Conservation (phyloP, 2,113 vertebrate genomes). For the Centropus bengalensis region DNA sequence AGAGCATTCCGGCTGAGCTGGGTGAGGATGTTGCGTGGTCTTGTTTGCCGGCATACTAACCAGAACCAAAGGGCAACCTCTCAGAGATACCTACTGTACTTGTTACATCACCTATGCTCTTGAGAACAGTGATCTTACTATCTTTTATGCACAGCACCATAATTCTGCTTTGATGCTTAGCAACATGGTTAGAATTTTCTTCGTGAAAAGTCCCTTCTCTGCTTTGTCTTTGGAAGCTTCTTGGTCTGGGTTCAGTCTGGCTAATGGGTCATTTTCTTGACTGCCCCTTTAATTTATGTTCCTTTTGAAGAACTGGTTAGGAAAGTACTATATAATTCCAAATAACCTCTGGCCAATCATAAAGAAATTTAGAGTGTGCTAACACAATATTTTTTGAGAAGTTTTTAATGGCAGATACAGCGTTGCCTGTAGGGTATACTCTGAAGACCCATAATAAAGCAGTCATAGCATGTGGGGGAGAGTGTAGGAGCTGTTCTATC, state of each 20-base stretch:
- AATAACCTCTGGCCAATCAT: background rate
- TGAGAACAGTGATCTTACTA: background rate
- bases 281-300: background rate
- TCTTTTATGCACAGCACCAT: background rate
- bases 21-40: background rate
- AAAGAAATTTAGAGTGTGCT: background rate
- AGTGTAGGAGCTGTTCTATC: background rate
- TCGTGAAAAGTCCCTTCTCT: background rate
- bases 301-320: background rate
- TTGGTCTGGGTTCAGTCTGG: background rate
- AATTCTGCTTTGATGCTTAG: background rate
- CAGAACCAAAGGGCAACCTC: background rate
- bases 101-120: rapidly evolving
- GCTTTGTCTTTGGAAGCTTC: background rate
- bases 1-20: background rate
- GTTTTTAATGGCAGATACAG: background rate
- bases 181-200: background rate
- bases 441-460: background rate
- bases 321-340: background rate
- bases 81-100: rapidly evolving
- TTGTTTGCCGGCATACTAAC: background rate
- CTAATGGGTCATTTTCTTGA: background rate
- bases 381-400: background rate
- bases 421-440: background rate
- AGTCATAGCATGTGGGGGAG: too few relatives aligned